Evolutionary conservation across 2,888 invertebrate species (phyloP).

Genomic region (Tromatobia lineatoria): DNA sequence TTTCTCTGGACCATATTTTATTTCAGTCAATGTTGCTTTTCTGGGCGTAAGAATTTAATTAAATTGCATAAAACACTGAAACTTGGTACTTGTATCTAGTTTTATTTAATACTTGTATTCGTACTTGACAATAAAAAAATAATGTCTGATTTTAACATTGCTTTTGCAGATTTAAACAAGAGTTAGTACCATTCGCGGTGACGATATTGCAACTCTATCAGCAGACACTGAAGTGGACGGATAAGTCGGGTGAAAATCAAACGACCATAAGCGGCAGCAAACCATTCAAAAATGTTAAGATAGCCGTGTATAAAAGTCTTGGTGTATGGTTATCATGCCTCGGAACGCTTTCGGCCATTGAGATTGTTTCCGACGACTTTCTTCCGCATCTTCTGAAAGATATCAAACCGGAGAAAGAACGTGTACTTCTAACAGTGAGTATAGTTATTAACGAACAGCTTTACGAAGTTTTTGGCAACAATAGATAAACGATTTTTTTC

Average conservation of each 20-base stretch:
- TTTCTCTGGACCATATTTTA: background rate
- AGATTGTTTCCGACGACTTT: constrained; percentile 78
- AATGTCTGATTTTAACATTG: background rate
- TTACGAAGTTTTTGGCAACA: background rate
- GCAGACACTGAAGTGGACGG: constrained; percentile 80
- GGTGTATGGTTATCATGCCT: constrained; percentile 77
- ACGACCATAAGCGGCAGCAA: constrained; percentile 74
- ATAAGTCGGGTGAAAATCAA: constrained; percentile 68
- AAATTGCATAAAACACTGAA: too few relatives aligned
- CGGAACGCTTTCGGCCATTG: constrained; percentile 78
- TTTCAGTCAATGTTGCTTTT: too few relatives aligned
- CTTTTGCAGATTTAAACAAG: constrained; percentile 77
- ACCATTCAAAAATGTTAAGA: constrained; percentile 76
- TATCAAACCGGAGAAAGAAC: constrained; percentile 76
- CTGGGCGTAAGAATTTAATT: too few relatives aligned
- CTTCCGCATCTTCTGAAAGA: constrained; percentile 78
- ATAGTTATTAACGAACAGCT: constrained; percentile 14
- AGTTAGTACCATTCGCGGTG: constrained; percentile 77
- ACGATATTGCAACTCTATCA: constrained; percentile 78
- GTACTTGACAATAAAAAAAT: too few relatives aligned
- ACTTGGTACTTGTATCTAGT: too few relatives aligned
- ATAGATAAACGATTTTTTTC: constrained; percentile 16
- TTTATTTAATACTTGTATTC: too few relatives aligned
- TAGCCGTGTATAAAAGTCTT: constrained; percentile 78
- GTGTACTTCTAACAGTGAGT: constrained; percentile 77